Evolutionary conservation across 2,113 vertebrate species (phyloP).

Genomic region (Glareola pratincola): DNA sequence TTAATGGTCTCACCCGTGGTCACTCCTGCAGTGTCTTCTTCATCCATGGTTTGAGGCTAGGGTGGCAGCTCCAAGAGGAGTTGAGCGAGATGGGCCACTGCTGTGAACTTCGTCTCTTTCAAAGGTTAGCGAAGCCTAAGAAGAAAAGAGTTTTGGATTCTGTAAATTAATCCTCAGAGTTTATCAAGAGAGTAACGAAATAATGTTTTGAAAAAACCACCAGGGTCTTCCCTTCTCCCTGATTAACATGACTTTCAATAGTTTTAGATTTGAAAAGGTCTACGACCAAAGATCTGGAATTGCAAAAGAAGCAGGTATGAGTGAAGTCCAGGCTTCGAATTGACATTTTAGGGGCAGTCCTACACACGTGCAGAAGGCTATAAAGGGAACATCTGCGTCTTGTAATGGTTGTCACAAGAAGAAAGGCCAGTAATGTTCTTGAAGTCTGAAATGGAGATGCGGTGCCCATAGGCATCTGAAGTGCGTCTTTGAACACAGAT

Average conservation of each 20-base stretch:
- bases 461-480: not conserved
- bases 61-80: not conserved
- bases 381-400: not conserved
- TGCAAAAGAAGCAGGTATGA: not conserved
- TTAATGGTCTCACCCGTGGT: not conserved
- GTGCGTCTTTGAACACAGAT: not conserved
- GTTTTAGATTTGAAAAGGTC: not conserved
- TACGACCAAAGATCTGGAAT: not conserved
- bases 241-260: not conserved
- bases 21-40: fast-evolving
- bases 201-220: not conserved
- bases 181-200: not conserved
- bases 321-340: not conserved
- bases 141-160: not conserved
- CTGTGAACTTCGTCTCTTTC: not conserved
- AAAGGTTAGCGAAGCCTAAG: not conserved
- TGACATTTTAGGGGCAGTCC: not conserved
- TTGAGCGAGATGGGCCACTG: not conserved
- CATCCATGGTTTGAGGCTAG: not conserved
- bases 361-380: not conserved
- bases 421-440: not conserved
- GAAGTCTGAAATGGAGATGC: not conserved
- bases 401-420: not conserved
- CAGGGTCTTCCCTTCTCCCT: not conserved
- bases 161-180: not conserved